These are phyloP conservation scores for Cancer borealis DNA, from an alignment of 2,888 invertebrate species.

Conservation along the genomic window DNA sequence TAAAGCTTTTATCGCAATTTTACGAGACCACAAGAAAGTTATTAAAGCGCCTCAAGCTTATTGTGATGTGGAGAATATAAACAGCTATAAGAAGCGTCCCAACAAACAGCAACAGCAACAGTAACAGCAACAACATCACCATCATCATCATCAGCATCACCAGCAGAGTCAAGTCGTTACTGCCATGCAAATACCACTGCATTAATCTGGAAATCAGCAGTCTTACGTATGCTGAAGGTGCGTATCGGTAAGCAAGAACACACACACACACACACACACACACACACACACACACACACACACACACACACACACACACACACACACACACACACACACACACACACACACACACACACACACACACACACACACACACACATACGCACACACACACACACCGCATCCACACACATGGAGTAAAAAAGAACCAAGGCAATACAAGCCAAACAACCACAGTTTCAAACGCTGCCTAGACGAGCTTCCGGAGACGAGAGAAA, in stretches of 20 bases:
- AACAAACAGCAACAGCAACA: not conserved
- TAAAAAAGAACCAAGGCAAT: not conserved
- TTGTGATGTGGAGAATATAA: conserved; percentile 15
- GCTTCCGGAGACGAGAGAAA: conserved; percentile 38
- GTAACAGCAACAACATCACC: not conserved
- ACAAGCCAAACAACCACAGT: conserved; percentile 38
- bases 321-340: conserved; percentile 47
- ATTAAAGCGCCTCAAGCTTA: not conserved
- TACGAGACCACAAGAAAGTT: not conserved
- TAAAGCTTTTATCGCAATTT: not conserved
- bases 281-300: conserved; percentile 30
- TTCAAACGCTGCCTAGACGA: not conserved
- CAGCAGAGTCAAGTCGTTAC: not conserved
- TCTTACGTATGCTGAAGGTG: not conserved
- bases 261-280: conserved; percentile 30
- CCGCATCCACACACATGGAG: not conserved
- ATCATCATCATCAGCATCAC: not conserved
- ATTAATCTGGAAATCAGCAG: not conserved
- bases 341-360: conserved; percentile 54
- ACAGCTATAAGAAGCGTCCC: not conserved
- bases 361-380: conserved; percentile 52
- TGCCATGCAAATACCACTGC: not conserved
- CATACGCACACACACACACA: conserved; percentile 53
- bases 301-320: conserved; percentile 38
- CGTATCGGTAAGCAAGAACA: not conserved